phyloP scores from a whole-genome alignment of 2,888 invertebrate genomes.

The Mongoloraphidia duomilia region DNA sequence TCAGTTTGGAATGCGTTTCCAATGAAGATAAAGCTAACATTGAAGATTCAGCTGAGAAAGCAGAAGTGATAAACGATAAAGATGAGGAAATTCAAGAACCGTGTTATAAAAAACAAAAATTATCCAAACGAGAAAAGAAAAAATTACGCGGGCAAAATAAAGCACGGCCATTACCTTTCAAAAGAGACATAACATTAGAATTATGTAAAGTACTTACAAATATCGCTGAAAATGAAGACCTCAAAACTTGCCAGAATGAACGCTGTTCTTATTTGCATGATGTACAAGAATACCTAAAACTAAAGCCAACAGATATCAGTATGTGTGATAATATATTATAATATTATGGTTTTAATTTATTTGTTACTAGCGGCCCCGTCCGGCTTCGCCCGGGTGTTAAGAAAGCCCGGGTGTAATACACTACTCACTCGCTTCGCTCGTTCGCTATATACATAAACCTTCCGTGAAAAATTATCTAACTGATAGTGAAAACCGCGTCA shows the following conservation, averaged over 20 bases:
- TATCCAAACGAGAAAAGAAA: conserved; percentile 24
- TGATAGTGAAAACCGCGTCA: too few species aligned
- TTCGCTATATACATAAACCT: too few species aligned
- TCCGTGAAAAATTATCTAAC: too few species aligned
- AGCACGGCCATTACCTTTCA: conserved; percentile 55
- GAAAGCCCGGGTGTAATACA: too few species aligned
- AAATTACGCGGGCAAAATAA: conserved; percentile 62
- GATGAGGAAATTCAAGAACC: conserved; percentile 20
- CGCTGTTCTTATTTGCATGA: conserved; percentile 69
- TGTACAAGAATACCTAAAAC: conserved; percentile 53
- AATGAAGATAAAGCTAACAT: conserved; percentile 7
- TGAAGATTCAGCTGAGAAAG: neutral
- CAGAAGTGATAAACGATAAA: conserved; percentile 7
- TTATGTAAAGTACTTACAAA: conserved; percentile 55
- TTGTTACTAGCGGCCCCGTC: too few species aligned
- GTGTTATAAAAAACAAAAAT: conserved; percentile 24
- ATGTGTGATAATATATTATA: conserved; percentile 18
- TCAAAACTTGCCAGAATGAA: conserved; percentile 37
- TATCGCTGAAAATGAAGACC: conserved; percentile 30
- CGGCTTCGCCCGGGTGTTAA: too few species aligned
- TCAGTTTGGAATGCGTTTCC: conserved; percentile 1
- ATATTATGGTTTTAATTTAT: too few species aligned
- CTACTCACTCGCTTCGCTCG: too few species aligned
- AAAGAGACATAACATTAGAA: conserved; percentile 41
- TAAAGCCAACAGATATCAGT: conserved; percentile 55